Base-by-base conservation (phyloP, 2,797 vertebrate species). In the Liasis olivaceus region DNA sequence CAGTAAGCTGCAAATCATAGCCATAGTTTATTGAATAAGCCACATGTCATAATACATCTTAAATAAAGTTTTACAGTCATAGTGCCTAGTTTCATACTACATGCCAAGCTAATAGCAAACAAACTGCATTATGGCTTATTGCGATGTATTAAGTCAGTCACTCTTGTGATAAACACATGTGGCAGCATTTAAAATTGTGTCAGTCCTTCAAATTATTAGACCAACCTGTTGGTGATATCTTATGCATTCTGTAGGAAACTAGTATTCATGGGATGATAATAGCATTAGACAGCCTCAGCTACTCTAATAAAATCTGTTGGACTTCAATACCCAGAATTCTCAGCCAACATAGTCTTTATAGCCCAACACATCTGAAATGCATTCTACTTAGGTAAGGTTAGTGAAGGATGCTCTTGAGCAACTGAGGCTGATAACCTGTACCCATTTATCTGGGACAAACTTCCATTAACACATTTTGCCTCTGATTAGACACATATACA, bases 121-220 rank as follows among this genome's bases (percentile, higher is more conserved):
- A 54, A 54, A 8, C 51, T 54, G 51, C 51, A 47, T 77, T 22
- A 77, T 81, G 31, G 9, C 12, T 81, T 81, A 47, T 24, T 81
- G 42, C 20, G 24, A 81, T 47, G 20, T 24, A 9, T 47, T 81
- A 81, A 81, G 36, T 8, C 56, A 47, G 11, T 20, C 56, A n/a
- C 11, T 24, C 28, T 72, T 5, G 58, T 9, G 2, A 60, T 14
- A 69, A 60, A 88, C 14, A 87, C 8, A 17, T 66, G 51, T 14
- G 64, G 51, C 31, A 42, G 2, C 22, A 47, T 69, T 72, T 36
- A 60, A 87, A 77, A n/a, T 20, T 51, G 31, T 26, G 84, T 54
- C 87, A 90, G 89, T 91, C 90, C 89, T 93, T 95, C 89, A 91
- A 28, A 92, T 47, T 85, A 92, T 91, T 88, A 94, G 90, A 31